Percentiles rank a stretch among this genome's conserved stretches.
Evolutionary conservation across 1,140 invertebrate species (phyloP).

Genomic region (Drosophila asahinai): DNA sequence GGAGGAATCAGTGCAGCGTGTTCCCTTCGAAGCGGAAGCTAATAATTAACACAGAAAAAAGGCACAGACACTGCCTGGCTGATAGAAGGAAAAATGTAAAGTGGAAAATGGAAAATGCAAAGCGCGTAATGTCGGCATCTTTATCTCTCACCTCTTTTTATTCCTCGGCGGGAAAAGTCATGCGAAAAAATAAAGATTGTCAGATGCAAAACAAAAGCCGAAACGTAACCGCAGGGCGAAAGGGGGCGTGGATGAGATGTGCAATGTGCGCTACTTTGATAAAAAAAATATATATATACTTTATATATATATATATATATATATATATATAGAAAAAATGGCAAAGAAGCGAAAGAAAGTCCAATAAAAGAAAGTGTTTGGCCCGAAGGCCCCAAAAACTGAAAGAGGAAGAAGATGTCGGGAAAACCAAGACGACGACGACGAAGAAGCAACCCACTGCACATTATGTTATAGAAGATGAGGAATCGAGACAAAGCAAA

Average conservation of each 20-base stretch:
- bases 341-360: conserved; percentile 67
- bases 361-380: conserved; percentile 78
- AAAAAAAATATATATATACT: conserved; percentile 29
- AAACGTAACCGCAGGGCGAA: conserved; percentile 52
- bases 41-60: conserved; percentile 75
- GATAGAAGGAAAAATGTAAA: conserved; percentile 50
- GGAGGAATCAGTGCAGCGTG: conserved; percentile 27
- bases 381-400: conserved; percentile 62
- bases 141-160: conserved; percentile 37
- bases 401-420: conserved; percentile 26
- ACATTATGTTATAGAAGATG: conserved; percentile 54
- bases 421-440: not conserved
- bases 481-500: conserved; percentile 45
- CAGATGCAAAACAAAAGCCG: conserved; percentile 70
- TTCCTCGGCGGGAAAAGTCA: conserved; percentile 39
- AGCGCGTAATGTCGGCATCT: conserved; percentile 72
- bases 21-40: conserved; percentile 63
- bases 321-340: conserved; percentile 11
- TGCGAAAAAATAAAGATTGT: conserved; percentile 60
- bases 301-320: conserved; percentile 12
- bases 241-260: conserved; percentile 35
- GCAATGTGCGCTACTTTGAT: conserved; percentile 61
- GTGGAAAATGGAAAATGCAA: conserved; percentile 58
- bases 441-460: conserved; percentile 26
- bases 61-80: conserved; percentile 18